Conservation (phyloP, 2,888 invertebrate genomes). For the Eilema caniola region DNA sequence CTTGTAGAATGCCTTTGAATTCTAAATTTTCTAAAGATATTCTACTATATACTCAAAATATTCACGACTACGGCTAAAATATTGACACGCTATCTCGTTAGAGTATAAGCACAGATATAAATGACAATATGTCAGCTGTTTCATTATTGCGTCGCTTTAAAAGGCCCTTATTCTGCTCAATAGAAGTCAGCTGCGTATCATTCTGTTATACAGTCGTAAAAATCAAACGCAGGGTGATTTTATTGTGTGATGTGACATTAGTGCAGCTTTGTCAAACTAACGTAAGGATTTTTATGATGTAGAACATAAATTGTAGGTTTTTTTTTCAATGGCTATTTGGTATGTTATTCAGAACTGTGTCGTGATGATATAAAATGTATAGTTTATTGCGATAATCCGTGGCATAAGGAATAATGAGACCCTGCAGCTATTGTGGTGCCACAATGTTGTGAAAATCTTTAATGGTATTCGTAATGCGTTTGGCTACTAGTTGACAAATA, state of each 20-base stretch:
- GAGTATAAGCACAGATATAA: background rate
- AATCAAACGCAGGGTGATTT: conserved; percentile 21
- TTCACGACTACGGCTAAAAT: background rate
- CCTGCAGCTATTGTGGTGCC: background rate
- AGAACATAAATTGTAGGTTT: conserved; percentile 8
- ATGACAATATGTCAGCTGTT: conserved; percentile 14
- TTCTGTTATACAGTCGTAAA: conserved; percentile 23
- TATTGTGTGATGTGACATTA: conserved; percentile 14
- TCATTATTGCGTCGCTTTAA: conserved; percentile 14
- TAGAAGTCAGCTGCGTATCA: conserved; percentile 21
- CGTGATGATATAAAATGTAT: background rate
- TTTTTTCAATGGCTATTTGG: conserved; percentile 6
- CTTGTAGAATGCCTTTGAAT: background rate
- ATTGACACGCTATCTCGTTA: background rate
- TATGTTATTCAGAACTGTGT: background rate
- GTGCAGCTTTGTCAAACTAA: conserved; percentile 20
- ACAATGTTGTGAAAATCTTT: background rate
- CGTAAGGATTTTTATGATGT: conserved; percentile 17
- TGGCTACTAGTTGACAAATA: no score
- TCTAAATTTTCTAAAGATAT: background rate
- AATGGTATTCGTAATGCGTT: background rate
- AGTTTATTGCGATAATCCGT: background rate
- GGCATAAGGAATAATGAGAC: background rate
- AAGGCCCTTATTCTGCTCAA: conserved; percentile 21
- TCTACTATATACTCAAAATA: background rate